Percentiles rank a stretch among this genome's conserved stretches.
Conservation (phyloP, 2,888 invertebrate genomes). For the Chymomyza amoena region DNA sequence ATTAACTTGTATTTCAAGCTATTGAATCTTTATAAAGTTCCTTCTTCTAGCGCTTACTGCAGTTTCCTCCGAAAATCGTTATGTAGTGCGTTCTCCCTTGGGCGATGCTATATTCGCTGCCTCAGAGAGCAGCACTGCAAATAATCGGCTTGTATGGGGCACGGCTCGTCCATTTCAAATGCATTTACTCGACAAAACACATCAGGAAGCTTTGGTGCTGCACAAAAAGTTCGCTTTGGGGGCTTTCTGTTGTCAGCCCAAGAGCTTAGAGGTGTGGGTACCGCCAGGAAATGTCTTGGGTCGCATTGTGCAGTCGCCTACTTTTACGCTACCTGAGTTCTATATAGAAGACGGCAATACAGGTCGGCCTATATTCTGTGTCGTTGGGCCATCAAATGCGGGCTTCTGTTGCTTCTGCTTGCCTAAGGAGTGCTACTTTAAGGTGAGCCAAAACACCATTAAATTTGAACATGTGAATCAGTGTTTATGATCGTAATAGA, state of each 20-base stretch:
- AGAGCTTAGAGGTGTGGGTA: conserved; percentile 86
- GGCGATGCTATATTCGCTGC: conserved; percentile 89
- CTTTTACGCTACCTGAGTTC: conserved; percentile 84
- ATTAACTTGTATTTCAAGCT: not conserved
- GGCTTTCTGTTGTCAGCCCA: conserved; percentile 84
- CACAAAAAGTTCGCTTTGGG: conserved; percentile 85
- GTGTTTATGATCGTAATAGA: conserved; percentile 79
- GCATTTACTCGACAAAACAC: conserved; percentile 89
- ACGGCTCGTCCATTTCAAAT: conserved; percentile 85
- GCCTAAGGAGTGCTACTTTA: conserved; percentile 74
- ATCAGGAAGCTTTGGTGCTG: conserved; percentile 89
- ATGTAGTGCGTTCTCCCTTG: conserved; percentile 85
- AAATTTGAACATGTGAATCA: not conserved
- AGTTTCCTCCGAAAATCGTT: conserved; percentile 85
- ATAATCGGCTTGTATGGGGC: conserved; percentile 86
- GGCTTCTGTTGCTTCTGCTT: conserved; percentile 81
- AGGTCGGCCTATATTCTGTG: conserved; percentile 82
- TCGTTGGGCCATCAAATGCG: conserved; percentile 85
- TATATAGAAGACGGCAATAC: conserved; percentile 83
- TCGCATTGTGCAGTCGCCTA: conserved; percentile 84
- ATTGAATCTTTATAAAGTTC: not conserved
- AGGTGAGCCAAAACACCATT: conserved; percentile 38
- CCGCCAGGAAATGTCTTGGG: conserved; percentile 86
- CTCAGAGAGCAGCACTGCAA: conserved; percentile 83
- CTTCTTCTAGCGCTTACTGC: conserved; percentile 67